Base-by-base conservation (phyloP, 1,140 invertebrate species). In the Lasioglossum baleicum region DNA sequence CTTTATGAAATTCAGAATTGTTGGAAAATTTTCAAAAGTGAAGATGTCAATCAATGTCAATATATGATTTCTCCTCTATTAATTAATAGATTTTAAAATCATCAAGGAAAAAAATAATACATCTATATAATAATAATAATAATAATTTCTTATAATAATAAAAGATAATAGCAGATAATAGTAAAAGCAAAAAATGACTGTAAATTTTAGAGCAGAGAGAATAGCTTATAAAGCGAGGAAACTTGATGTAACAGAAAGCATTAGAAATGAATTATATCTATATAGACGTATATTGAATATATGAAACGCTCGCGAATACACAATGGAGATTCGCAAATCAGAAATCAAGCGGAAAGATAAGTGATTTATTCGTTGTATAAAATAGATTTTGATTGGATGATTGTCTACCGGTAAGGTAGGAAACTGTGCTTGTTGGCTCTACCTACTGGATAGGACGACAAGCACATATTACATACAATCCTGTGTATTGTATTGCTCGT, bases 401-500 rank as follows among this genome's bases (percentile, higher is more conserved):
- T 31, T 56, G 40, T 40, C 76, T 42, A 64, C n/a, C 68, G 76
- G 20, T 78, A 78, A 78, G 17, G 76, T 78, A 78, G 76, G 20
- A 65, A 53, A 15, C 51, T 53, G 20, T 53, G 8, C 67, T 63
- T 42, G 15, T 64, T 81, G 42, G 82, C 79, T 82, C 79, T 82
- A 82, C 71, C 84, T 85, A 78, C 15, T 72, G 79, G 80, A 13
- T 75, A 63, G 71, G 31, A 40, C 53, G 71, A 78, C 71, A 85
- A 82, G 71, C 71, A 48, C 44, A 48, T 48, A 75, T 79, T 58
- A 77, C 71, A 65, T 58, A 77, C 71, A 65, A 82, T 68, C 79
- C 71, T 75, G 51, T 83, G 60, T 75, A 82, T 74, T 81, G 66
- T 78, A 81, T 83, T 72, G 58, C 79, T 80, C 77, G 42, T 75